phyloP scores from a whole-genome alignment of 1,140 invertebrate genomes.

The Neoseiulus cucumeris region DNA sequence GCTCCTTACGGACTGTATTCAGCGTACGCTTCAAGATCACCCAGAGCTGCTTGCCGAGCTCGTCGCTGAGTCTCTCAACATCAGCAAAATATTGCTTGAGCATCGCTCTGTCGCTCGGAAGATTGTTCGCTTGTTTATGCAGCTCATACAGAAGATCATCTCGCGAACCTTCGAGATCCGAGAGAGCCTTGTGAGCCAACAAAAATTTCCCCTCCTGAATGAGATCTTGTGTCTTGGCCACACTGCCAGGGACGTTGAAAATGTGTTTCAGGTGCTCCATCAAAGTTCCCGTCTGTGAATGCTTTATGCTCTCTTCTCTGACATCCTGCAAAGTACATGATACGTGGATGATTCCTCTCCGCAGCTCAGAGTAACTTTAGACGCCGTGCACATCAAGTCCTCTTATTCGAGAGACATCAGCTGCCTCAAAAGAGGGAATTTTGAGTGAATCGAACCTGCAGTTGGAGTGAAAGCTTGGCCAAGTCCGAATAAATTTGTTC shows the following conservation, averaged over 20 bases:
- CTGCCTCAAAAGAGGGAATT: background rate
- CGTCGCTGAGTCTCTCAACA: conserved; percentile 67
- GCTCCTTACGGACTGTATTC: conserved; percentile 82
- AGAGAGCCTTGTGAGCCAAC: conserved; percentile 70
- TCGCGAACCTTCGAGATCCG: conserved; percentile 84
- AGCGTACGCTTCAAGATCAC: conserved; percentile 70
- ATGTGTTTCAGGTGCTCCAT: conserved; percentile 97
- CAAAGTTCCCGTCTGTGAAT: conserved; percentile 80
- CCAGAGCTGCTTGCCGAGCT: conserved; percentile 67
- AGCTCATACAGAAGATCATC: conserved; percentile 87
- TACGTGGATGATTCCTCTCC: background rate
- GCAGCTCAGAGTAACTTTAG: background rate
- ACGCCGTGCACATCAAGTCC: background rate
- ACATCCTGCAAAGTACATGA: conserved; percentile 49
- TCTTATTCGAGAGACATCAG: conserved; percentile 12
- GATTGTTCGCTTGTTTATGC: conserved; percentile 76
- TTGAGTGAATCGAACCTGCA: background rate
- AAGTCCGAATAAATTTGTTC: conserved; percentile 11
- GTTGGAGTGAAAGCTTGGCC: background rate
- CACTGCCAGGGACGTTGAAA: conserved; percentile 88
- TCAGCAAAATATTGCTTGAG: conserved; percentile 88
- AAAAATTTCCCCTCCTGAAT: conserved; percentile 87
- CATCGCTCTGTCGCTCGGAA: conserved; percentile 56
- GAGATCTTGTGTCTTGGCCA: conserved; percentile 76
- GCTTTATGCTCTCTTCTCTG: conserved; percentile 71